Percentiles rank a stretch among this genome's conserved stretches.
Conservation (phyloP, 2,888 invertebrate genomes). For the Formica aserva region DNA sequence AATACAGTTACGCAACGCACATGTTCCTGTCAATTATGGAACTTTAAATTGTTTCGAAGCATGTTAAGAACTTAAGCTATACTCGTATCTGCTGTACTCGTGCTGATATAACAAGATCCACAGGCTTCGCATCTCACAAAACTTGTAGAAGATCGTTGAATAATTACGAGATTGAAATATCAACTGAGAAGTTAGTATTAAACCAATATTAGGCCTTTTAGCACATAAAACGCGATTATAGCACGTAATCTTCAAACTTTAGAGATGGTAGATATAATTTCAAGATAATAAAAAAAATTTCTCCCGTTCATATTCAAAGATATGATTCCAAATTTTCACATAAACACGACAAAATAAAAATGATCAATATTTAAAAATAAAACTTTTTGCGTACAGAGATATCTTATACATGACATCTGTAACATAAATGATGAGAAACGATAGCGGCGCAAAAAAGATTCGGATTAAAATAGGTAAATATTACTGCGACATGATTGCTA, state of each 20-base stretch:
- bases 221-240: neutral
- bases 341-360: constrained; percentile 1
- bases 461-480: constrained; percentile 66
- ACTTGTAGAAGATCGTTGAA: neutral
- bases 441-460: constrained; percentile 55
- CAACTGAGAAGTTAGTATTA: neutral
- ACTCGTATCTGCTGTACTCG: neutral
- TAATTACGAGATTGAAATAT: constrained; percentile 28
- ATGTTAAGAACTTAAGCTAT: constrained; percentile 7
- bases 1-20: constrained; percentile 54
- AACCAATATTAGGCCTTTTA: neutral
- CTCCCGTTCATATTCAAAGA: neutral
- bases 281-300: neutral
- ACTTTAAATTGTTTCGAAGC: constrained; percentile 46
- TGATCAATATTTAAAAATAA: neutral
- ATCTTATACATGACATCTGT: neutral
- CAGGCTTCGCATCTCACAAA: neutral
- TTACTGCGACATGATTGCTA: constrained; percentile 64
- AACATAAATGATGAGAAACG: neutral
- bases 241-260: neutral
- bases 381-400: neutral
- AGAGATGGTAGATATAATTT: neutral
- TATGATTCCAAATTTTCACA: neutral
- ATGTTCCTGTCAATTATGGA: constrained; percentile 50
- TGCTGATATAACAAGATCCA: constrained; percentile 38